Evolutionary conservation across 2,797 vertebrate genomes (phyloP).

Genomic region (Enteromius treurensis): DNA sequence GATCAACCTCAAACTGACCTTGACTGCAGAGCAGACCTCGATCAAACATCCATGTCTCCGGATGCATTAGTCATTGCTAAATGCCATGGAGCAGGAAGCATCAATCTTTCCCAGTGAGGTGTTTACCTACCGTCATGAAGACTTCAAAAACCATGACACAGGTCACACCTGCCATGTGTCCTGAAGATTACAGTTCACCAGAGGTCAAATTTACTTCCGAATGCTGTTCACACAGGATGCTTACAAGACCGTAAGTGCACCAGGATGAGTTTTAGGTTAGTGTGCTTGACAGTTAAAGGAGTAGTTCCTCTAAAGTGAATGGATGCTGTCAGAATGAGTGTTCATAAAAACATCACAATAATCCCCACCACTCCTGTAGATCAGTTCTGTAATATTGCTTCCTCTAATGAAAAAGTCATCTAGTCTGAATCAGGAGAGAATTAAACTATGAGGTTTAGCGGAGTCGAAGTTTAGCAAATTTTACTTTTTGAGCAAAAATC

Average conservation of each 20-base stretch:
- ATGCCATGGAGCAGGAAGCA: background rate
- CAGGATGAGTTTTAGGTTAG: background rate
- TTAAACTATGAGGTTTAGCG: too few relatives aligned
- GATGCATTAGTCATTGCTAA: background rate
- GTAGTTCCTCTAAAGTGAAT: background rate
- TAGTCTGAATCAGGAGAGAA: background rate
- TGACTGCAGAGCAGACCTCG: slow-evolving; percentile 19
- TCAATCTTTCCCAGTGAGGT: slow-evolving; percentile 15
- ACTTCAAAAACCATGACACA: slow-evolving; percentile 32
- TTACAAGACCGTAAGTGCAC: background rate
- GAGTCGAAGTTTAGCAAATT: too few relatives aligned
- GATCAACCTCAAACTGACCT: slow-evolving; percentile 22
- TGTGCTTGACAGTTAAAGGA: background rate
- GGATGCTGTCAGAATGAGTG: background rate
- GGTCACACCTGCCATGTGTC: slow-evolving; percentile 26
- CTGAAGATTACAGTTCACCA: slow-evolving; percentile 13
- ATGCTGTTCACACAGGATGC: background rate
- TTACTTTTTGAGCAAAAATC: background rate
- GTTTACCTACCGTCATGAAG: slow-evolving; percentile 35
- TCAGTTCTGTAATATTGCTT: background rate
- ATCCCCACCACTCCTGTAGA: background rate
- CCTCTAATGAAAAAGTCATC: background rate
- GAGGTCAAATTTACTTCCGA: slow-evolving; percentile 9
- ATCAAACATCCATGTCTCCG: background rate
- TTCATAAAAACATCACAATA: background rate